A percentile compares a stretch with the other conserved stretches of the same genome.
phyloP scores from a whole-genome alignment of 2,888 invertebrate genomes.

The Punctoribates punctum region DNA sequence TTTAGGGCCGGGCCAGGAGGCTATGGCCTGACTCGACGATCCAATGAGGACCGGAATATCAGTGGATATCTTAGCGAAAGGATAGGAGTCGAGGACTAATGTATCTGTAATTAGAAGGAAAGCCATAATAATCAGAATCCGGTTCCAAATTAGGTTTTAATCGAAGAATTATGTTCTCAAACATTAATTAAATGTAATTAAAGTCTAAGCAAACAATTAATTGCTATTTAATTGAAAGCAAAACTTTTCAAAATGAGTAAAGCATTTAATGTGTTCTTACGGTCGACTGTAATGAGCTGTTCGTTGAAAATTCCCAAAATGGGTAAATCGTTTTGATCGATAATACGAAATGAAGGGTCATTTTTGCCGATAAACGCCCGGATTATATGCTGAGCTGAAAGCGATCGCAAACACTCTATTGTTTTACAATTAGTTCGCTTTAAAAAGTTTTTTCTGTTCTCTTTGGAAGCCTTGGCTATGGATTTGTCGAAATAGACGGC shows the following conservation, averaged over 20 bases:
- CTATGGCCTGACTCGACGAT: conserved; percentile 51
- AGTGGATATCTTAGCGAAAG: conserved; percentile 20
- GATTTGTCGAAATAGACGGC: conserved; percentile 46
- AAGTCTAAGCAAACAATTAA: too few relatives aligned
- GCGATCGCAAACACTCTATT: conserved; percentile 44
- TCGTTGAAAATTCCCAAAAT: conserved; percentile 48
- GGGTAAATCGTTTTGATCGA: conserved; percentile 50
- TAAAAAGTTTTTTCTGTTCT: conserved; percentile 42
- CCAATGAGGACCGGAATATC: conserved; percentile 50
- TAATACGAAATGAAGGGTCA: conserved; percentile 50
- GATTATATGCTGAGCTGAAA: conserved; percentile 44
- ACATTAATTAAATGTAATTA: background rate
- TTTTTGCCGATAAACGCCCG: conserved; percentile 48
- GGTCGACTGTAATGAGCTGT: conserved; percentile 47
- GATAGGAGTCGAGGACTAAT: conserved; percentile 21
- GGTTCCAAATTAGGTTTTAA: too few relatives aligned
- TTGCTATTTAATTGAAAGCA: too few relatives aligned
- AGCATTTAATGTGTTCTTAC: conserved; percentile 39
- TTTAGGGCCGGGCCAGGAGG: conserved; percentile 49
- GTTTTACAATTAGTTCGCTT: conserved; percentile 41
- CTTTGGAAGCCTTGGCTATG: conserved; percentile 42
- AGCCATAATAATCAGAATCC: background rate
- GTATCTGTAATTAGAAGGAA: background rate
- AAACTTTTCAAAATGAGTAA: background rate
- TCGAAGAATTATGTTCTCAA: background rate